phyloP scores from a whole-genome alignment of 2,797 vertebrate genomes.

The Neomorphus geoffroyi region DNA sequence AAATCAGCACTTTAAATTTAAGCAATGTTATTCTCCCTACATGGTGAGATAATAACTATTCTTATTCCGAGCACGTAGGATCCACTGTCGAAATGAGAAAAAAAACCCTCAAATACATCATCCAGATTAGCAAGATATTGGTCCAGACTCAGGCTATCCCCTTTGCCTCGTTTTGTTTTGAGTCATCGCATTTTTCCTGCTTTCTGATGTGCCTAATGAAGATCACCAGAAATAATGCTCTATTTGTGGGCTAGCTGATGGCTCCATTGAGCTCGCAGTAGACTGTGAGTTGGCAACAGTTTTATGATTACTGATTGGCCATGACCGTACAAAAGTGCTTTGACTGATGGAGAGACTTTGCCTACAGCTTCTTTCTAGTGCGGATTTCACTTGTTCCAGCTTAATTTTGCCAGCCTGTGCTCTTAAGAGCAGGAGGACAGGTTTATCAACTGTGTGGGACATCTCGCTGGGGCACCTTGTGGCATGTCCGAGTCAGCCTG shows the following conservation, averaged over 20 bases:
- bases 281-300: neutral
- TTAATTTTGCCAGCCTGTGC: neutral
- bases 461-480: neutral
- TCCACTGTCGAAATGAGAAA: neutral
- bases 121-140: neutral
- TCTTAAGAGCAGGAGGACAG: neutral
- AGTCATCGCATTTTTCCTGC: neutral
- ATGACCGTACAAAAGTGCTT: neutral
- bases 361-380: neutral
- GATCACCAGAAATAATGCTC: neutral
- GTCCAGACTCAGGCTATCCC: neutral
- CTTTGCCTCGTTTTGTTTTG: neutral
- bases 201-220: constrained; percentile 25
- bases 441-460: neutral
- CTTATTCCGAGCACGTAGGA: neutral
- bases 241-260: neutral
- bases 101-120: neutral
- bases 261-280: neutral
- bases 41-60: neutral
- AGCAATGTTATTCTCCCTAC: neutral
- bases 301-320: neutral
- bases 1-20: neutral
- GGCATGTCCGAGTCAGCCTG: neutral
- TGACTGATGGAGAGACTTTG: neutral
- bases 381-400: neutral